Percentiles rank a stretch among this genome's conserved stretches.
Evolutionary conservation across 2,113 vertebrate genomes (phyloP).

Genomic region (Crotalus tigris): DNA sequence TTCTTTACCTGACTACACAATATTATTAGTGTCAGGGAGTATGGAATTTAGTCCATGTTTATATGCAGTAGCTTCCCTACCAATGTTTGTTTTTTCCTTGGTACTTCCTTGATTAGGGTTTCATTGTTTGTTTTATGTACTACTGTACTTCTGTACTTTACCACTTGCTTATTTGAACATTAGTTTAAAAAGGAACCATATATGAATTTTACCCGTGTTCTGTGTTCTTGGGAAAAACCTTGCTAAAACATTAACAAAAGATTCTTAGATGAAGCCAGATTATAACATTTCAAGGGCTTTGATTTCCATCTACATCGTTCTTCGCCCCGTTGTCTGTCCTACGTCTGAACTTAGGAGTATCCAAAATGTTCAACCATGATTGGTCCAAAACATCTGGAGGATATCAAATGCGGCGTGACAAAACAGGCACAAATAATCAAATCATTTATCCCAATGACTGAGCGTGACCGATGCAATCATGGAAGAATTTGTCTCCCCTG

Average conservation of each 20-base stretch:
- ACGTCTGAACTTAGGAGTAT: not conserved
- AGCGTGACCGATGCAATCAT: not conserved
- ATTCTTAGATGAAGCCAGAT: not conserved
- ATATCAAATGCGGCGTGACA: not conserved
- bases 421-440: not conserved
- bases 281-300: not conserved
- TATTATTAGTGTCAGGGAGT: too few relatives aligned
- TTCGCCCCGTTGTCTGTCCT: not conserved
- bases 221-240: not conserved
- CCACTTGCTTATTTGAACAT: not conserved
- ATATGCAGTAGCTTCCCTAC: not conserved
- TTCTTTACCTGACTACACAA: too few relatives aligned
- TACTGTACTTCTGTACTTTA: not conserved
- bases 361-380: not conserved
- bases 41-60: too few relatives aligned
- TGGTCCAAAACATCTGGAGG: not conserved
- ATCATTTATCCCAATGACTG: not conserved
- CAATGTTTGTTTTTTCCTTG: not conserved
- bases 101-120: not conserved
- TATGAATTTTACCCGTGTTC: not conserved
- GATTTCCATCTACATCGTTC: not conserved
- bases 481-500: not conserved
- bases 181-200: not conserved
- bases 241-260: not conserved
- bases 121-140: not conserved